Evolutionary conservation across 2,797 vertebrate genomes (phyloP), one percentile per base, ranked within the genome.

Genomic region (Toxotes lorentzi): DNA sequence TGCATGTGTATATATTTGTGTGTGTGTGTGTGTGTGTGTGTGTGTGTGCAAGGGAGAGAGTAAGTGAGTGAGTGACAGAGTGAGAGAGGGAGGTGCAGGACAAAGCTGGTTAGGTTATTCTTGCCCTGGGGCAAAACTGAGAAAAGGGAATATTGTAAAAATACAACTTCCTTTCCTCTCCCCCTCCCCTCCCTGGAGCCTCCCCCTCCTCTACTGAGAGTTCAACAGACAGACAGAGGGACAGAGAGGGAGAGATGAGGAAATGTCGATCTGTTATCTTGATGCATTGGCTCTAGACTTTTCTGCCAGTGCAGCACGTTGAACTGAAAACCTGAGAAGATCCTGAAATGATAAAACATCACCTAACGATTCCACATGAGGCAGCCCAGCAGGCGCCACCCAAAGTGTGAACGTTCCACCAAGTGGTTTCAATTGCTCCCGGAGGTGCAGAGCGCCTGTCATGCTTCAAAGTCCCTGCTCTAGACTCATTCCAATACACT

Each of bases 41-140:
- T 40, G 23, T 56, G 57, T 32, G 47, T 43, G 73, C 24, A 50
- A 7, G 43, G 2, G 45, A 48, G 45, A 21, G 7, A 48, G 9
- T 4, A 60, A 34, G 34, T 2, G 34, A n/a, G 23, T 21, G 23
- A 7, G 68, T n/a, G n/a, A n/a, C n/a, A 41, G 45, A 43, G 35
- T 47, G 24, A 59, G 30, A 59, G 30, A 68, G 71, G 14, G 60
- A 24, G 47, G 68, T 70, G 76, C 70, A 77, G 73, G 70, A 70
- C 77, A 64, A 74, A 79, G 79, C 76, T 66, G 50, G 5, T 43
- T 60, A 24, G 83, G 83, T 87, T 76, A 65, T 84, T 79, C 64
- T 79, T 66, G 64, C 69, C 82, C 76, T 5, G 21, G 45, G 71
- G 86, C 72, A 76, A 56, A 81, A 27, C 4, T 24, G 38, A 73